These are phyloP conservation scores for Pseudomyrmex concolor DNA, from an alignment of 1,140 invertebrate genomes.

Conservation along the genomic window DNA sequence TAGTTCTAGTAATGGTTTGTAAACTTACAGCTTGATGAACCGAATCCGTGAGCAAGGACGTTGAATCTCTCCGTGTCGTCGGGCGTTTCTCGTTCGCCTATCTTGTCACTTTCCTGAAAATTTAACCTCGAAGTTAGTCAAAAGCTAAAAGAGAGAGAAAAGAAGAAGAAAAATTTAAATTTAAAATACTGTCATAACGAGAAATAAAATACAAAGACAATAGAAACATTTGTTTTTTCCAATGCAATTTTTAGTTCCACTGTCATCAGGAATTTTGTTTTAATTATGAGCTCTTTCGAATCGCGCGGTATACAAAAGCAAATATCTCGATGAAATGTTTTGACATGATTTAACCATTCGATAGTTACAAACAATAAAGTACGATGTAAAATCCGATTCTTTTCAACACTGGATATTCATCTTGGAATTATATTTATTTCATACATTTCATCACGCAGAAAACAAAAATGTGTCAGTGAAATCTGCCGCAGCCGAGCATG, in stretches of 20 bases:
- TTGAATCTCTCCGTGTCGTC: neutral
- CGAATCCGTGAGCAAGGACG: constrained; percentile 3
- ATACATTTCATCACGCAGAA: constrained; percentile 5
- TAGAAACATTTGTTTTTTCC: neutral
- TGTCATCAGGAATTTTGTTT: neutral
- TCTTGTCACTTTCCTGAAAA: neutral
- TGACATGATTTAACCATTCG: neutral
- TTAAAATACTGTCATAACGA: too few species aligned
- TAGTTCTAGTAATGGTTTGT: constrained; percentile 45
- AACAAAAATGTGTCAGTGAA: constrained; percentile 7
- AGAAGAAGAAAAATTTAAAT: too few species aligned
- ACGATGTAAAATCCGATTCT: neutral
- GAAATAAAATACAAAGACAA: neutral
- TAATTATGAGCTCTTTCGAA: neutral
- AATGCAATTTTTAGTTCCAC: neutral
- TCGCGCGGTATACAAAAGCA: neutral
- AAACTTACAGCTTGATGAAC: constrained; percentile 49
- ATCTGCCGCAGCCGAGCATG: neutral
- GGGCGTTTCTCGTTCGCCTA: neutral
- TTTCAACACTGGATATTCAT: neutral
- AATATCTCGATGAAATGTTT: constrained; percentile 18
- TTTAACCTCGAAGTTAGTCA: constrained; percentile 1
- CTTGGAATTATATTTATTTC: constrained; percentile 25
- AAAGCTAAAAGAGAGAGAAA: too few species aligned
- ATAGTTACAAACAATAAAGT: constrained; percentile 13